These are phyloP conservation scores for Cryptosula pallasiana DNA, from an alignment of 2,888 invertebrate genomes.

Conservation along the genomic window DNA sequence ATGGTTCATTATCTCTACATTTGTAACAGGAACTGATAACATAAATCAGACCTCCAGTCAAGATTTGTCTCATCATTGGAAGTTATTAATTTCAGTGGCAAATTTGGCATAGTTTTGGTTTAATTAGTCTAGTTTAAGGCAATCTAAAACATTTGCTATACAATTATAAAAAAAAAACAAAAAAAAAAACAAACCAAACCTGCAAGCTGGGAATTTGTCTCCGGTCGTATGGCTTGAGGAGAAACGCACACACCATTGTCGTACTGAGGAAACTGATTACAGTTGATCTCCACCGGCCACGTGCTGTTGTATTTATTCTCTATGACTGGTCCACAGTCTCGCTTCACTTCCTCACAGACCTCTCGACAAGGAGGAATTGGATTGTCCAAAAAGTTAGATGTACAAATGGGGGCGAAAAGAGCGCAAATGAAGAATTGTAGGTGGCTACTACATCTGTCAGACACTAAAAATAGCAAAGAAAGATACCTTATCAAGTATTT, in stretches of 20 bases:
- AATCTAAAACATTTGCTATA: too few species aligned
- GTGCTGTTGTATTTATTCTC: conserved; percentile 38
- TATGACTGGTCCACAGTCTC: conserved; percentile 43
- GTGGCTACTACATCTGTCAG: conserved; percentile 37
- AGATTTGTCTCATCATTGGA: too few species aligned
- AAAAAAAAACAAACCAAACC: too few species aligned
- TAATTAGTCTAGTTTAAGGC: too few species aligned
- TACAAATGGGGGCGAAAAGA: conserved; percentile 46
- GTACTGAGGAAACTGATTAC: conserved; percentile 39
- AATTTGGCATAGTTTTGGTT: too few species aligned
- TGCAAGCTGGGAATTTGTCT: too few species aligned
- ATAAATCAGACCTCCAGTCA: too few species aligned
- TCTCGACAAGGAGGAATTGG: conserved; percentile 42
- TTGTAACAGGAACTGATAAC: too few species aligned
- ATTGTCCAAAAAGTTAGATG: conserved; percentile 38
- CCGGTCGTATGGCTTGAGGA: conserved; percentile 40
- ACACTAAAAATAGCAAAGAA: neutral
- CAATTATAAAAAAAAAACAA: too few species aligned
- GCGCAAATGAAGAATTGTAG: conserved; percentile 44
- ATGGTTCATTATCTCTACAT: too few species aligned
- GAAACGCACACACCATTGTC: conserved; percentile 43
- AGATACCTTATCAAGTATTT: too few species aligned
- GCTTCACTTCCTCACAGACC: conserved; percentile 39
- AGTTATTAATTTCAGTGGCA: too few species aligned
- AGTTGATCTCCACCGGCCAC: conserved; percentile 43